phyloP scores from a whole-genome alignment of 2,797 vertebrate species.

The Channallabes apus region DNA sequence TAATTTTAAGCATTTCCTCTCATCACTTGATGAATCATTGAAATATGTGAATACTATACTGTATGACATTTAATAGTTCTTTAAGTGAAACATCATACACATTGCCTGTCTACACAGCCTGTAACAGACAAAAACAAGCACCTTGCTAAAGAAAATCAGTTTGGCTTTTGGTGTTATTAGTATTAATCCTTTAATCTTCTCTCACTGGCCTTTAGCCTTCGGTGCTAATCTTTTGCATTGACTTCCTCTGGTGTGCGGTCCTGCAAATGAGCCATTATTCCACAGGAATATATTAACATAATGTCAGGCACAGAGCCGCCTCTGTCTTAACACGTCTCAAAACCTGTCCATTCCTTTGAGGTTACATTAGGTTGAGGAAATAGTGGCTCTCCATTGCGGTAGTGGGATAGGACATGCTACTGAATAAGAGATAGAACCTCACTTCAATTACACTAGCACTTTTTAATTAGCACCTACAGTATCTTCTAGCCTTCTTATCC shows the following conservation, averaged over 20 bases:
- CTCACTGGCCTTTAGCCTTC: conserved; percentile 61
- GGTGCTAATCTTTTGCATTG: conserved; percentile 56
- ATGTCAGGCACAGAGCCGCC: conserved; percentile 53
- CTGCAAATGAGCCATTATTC: conserved; percentile 59
- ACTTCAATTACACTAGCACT: background rate
- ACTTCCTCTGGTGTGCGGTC: conserved; percentile 53
- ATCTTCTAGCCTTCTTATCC: background rate
- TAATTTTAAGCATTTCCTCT: background rate
- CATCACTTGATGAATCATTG: background rate
- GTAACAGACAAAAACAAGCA: background rate
- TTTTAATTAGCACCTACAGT: conserved; percentile 21
- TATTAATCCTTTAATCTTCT: conserved; percentile 67
- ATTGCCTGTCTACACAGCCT: background rate
- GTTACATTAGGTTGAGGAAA: conserved; percentile 36
- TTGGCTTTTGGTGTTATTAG: conserved; percentile 64
- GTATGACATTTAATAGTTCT: background rate
- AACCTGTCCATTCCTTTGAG: conserved; percentile 25
- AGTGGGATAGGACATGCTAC: conserved; percentile 34
- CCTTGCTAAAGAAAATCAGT: conserved; percentile 61
- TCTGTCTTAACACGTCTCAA: conserved; percentile 36
- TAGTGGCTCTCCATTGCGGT: background rate
- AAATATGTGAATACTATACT: background rate
- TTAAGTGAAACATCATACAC: background rate
- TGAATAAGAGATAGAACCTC: conserved; percentile 1
- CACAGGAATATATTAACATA: conserved; percentile 58